These are phyloP conservation scores for Sprattus sprattus DNA, from an alignment of 2,113 vertebrate species.

Conservation along the genomic window DNA sequence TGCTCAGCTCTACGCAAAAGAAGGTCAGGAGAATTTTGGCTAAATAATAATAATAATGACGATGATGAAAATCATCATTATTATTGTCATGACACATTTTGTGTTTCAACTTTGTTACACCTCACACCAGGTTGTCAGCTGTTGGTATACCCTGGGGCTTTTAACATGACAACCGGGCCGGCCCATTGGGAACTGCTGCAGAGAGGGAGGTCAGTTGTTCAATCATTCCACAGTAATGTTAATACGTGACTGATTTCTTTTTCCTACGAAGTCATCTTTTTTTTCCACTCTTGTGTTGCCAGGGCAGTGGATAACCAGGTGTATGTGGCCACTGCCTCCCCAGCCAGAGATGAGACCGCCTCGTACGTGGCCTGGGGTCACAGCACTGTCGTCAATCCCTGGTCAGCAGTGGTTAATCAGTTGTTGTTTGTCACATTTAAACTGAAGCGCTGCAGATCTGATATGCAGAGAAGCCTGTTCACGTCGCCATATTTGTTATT, in stretches of 20 bases:
- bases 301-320: slow-evolving; percentile 95
- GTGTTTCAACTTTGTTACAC: not conserved
- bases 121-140: slow-evolving; percentile 83
- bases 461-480: not conserved
- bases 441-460: not conserved
- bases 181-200: slow-evolving; percentile 97
- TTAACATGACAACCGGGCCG: slow-evolving; percentile 96
- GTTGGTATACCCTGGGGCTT: slow-evolving; percentile 93
- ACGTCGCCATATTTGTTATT: not conserved
- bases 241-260: not conserved
- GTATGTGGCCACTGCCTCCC: slow-evolving; percentile 88
- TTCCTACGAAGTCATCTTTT: not conserved
- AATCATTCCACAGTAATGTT: not conserved
- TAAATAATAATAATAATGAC: not conserved
- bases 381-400: slow-evolving; percentile 90
- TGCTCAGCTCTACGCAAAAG: slow-evolving; percentile 88
- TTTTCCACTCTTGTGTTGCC: slow-evolving; percentile 24
- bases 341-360: slow-evolving; percentile 85
- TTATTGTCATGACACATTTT: not conserved
- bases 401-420: slow-evolving; percentile 70
- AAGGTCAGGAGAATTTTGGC: slow-evolving; percentile 71
- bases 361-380: slow-evolving; percentile 95
- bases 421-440: not conserved
- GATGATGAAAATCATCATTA: not conserved
- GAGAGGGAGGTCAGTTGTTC: slow-evolving; percentile 79